Conservation (phyloP, 1,140 invertebrate species). For the Brachionus plicatilis region DNA sequence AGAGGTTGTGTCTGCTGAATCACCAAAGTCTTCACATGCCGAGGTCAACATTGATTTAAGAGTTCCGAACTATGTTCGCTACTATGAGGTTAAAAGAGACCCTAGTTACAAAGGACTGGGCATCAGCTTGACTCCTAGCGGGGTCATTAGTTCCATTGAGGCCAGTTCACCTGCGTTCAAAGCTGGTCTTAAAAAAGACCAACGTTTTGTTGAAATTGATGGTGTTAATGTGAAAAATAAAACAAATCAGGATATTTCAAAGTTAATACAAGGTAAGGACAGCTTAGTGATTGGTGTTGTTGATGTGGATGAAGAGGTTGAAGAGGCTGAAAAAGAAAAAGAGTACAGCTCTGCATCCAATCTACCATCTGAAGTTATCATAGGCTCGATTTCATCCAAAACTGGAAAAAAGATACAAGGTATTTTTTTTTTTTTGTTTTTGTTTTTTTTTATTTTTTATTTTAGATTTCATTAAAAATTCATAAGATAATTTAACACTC, state of each 20-base stretch:
- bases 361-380: background rate
- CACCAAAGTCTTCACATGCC: background rate
- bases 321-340: background rate
- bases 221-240: background rate
- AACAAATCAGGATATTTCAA: background rate
- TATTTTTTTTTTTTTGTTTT: background rate
- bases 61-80: background rate
- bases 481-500: background rate
- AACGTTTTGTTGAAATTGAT: background rate
- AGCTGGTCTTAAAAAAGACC: constrained; percentile 11
- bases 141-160: constrained; percentile 28
- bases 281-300: constrained; percentile 6
- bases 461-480: background rate
- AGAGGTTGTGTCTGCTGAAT: background rate
- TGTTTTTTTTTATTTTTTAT: background rate
- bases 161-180: background rate
- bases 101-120: constrained; percentile 17
- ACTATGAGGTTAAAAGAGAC: constrained; percentile 17
- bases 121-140: constrained; percentile 7
- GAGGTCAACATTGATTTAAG: constrained; percentile 3
- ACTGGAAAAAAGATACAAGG: constrained; percentile 2
- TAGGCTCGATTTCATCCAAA: background rate
- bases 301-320: background rate
- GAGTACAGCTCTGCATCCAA: background rate
- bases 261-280: background rate